Base-by-base conservation (phyloP, 2,797 vertebrate species). In the Sebastes oblongus region DNA sequence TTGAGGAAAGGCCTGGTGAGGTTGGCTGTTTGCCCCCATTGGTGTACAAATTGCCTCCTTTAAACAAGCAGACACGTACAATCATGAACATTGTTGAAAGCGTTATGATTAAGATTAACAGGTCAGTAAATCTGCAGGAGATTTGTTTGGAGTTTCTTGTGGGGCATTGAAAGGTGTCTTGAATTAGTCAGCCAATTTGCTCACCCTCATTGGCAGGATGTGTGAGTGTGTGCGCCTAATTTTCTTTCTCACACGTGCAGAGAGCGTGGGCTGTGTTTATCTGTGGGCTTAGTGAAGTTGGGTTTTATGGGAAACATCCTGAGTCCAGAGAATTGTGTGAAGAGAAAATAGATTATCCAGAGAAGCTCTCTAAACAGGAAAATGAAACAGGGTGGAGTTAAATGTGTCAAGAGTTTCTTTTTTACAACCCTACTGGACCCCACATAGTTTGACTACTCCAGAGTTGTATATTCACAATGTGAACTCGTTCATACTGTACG, bases 291-390 rank as follows among this genome's bases (percentile, higher is more conserved):
- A 34, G 46, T 68, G 6, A 76, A 60, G 84, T 76, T 60, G 0
- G 8, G 36, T 72, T 92, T 90, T 82, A 83, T 84, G 81, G 80
- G 81, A 93, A 92, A 94, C 88, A 89, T 94, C 90, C 91, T 90
- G 89, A 88, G 78, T 69, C 68, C 72, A 89, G 86, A 89, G 86
- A 88, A 91, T 86, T 82, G 87, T 90, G 87, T 80, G 64, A 88
- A 91, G 75, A 93, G 85, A 89, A 91, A 92, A 92, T 89, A 88
- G 76, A 88, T 93, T 86, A 91, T 89, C 88, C 91, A 90, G 84
- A 88, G 89, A 32, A 66, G 84, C 76, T 91, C 73, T 89, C 86
- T 85, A 90, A 92, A 94, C 92, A 94, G 93, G 93, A 94, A 94
- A 87, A 83, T 94, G 93, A 95, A 94, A 83, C 20, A 1, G 84